These are phyloP conservation scores for Otus sunia DNA, from an alignment of 2,113 vertebrate species.

Conservation along the genomic window DNA sequence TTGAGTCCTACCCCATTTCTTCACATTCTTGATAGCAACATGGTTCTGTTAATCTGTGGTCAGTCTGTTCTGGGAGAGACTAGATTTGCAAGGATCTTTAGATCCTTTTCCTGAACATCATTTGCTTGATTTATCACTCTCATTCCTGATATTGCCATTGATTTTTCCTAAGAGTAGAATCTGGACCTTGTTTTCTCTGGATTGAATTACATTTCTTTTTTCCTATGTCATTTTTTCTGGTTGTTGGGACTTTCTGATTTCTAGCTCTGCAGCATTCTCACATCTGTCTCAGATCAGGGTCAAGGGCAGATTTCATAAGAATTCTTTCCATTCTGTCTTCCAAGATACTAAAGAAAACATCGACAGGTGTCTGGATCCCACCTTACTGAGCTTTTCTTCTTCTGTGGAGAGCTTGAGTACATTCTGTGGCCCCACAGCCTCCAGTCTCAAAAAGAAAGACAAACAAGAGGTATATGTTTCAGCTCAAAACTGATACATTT, in stretches of 20 bases:
- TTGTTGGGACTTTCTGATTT: background rate
- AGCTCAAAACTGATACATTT: background rate
- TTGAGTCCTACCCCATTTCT: background rate
- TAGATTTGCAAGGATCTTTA: background rate
- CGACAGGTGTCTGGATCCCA: background rate
- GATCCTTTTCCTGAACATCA: background rate
- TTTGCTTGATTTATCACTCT: background rate
- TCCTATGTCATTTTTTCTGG: background rate
- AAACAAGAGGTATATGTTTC: background rate
- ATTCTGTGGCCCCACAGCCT: background rate
- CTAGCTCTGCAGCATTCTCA: background rate
- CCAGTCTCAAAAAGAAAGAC: background rate
- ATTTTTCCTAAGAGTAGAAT: background rate
- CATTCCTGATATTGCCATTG: background rate
- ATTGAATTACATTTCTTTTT: background rate
- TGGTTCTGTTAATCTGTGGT: background rate
- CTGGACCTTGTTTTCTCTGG: background rate
- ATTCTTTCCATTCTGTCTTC: background rate
- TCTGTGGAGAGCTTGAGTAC: background rate
- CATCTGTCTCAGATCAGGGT: background rate
- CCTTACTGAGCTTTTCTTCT: background rate
- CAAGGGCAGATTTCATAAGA: background rate
- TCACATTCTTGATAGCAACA: background rate
- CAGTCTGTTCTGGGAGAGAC: background rate
- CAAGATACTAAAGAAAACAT: background rate